A percentile compares a stretch with the other conserved stretches of the same genome.
Conservation (phyloP, 2,888 invertebrate genomes). For the Melanostoma mellinum region DNA sequence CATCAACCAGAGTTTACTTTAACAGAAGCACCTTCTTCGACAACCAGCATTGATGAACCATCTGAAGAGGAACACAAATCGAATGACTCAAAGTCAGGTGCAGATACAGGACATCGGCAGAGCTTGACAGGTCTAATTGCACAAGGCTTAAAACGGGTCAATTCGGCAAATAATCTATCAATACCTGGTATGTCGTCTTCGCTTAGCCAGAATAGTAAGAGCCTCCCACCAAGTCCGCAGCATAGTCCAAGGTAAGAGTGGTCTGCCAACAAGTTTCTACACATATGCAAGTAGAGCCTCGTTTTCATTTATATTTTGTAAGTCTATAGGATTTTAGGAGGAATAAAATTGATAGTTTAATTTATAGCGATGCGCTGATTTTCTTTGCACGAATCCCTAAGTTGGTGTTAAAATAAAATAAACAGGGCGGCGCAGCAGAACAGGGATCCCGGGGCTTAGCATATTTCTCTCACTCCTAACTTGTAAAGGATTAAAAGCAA, state of each 20-base stretch:
- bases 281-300: too few relatives aligned
- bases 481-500: too few relatives aligned
- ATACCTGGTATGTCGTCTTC: slow-evolving; percentile 85
- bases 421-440: too few relatives aligned
- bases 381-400: too few relatives aligned
- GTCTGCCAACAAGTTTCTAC: neutral
- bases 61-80: slow-evolving; percentile 25
- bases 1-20: slow-evolving; percentile 82
- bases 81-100: slow-evolving; percentile 31
- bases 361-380: too few relatives aligned
- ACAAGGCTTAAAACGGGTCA: slow-evolving; percentile 86
- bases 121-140: slow-evolving; percentile 82
- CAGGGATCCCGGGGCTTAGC: too few relatives aligned
- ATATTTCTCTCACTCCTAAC: too few relatives aligned
- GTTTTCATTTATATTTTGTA: too few relatives aligned
- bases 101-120: slow-evolving; percentile 78
- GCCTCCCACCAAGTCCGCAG: slow-evolving; percentile 89
- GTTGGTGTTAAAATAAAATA: too few relatives aligned
- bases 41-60: slow-evolving; percentile 53
- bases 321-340: too few relatives aligned
- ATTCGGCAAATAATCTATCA: slow-evolving; percentile 86
- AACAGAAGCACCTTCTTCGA: slow-evolving; percentile 79
- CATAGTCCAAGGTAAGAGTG: slow-evolving; percentile 85
- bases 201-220: slow-evolving; percentile 84
- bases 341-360: too few relatives aligned